Conservation (phyloP, 1,140 invertebrate species). For the Heliconius eleuchia region DNA sequence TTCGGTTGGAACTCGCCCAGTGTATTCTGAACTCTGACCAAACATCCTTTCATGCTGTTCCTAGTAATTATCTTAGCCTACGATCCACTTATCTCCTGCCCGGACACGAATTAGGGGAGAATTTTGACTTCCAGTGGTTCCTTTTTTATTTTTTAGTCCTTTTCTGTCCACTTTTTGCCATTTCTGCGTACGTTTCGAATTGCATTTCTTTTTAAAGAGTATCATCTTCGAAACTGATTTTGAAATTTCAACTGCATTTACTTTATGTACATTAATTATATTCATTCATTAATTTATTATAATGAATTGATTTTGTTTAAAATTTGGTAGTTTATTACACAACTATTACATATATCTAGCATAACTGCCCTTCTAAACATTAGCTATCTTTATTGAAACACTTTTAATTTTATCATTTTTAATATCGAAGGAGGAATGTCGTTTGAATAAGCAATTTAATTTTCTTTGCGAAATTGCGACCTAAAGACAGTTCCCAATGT, state of each 20-base stretch:
- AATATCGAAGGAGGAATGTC: slow-evolving; percentile 17
- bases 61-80: slow-evolving; percentile 33
- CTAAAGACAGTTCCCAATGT: slow-evolving; percentile 26
- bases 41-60: slow-evolving; percentile 26
- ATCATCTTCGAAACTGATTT: background rate
- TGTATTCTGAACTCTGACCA: slow-evolving; percentile 16
- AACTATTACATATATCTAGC: background rate
- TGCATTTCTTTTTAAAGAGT: background rate
- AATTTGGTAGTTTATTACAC: no score
- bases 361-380: background rate
- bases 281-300: no score
- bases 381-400: background rate
- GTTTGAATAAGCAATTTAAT: slow-evolving; percentile 27
- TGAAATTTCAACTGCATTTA: no score
- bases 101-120: slow-evolving; percentile 6
- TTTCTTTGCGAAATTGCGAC: slow-evolving; percentile 25
- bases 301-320: no score
- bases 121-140: slow-evolving; percentile 16
- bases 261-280: no score
- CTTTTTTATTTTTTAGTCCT: background rate
- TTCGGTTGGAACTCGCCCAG: slow-evolving; percentile 12
- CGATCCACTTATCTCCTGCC: slow-evolving; percentile 16
- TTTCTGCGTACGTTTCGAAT: background rate
- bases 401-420: slow-evolving; percentile 19
- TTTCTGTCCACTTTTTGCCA: background rate